Conservation (phyloP, 1,140 invertebrate genomes). For the Episyrphus balteatus region DNA sequence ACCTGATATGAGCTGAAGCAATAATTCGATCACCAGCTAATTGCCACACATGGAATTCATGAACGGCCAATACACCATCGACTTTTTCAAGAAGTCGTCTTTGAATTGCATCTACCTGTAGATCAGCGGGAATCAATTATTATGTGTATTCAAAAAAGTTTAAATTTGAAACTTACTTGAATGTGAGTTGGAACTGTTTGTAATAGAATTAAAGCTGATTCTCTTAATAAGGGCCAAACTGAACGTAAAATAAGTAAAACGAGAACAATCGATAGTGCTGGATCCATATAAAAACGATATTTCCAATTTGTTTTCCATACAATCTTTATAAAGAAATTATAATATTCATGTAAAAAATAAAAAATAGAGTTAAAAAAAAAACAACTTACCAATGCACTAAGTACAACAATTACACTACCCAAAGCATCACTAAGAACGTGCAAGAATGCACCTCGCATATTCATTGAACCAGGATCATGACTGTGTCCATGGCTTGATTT, state of each 20-base stretch:
- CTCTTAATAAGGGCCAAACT: slow-evolving; percentile 76
- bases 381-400: slow-evolving; percentile 63
- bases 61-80: slow-evolving; percentile 81
- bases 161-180: slow-evolving; percentile 43
- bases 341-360: neutral
- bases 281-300: slow-evolving; percentile 83
- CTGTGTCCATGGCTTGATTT: slow-evolving; percentile 42
- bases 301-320: slow-evolving; percentile 81
- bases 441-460: slow-evolving; percentile 95
- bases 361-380: neutral
- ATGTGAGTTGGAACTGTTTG: slow-evolving; percentile 91
- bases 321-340: slow-evolving; percentile 32
- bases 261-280: slow-evolving; percentile 74
- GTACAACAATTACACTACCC: slow-evolving; percentile 92
- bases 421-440: slow-evolving; percentile 95
- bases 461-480: slow-evolving; percentile 73
- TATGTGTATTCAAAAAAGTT: neutral
- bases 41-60: slow-evolving; percentile 93
- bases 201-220: slow-evolving; percentile 78
- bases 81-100: slow-evolving; percentile 71
- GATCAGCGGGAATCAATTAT: slow-evolving; percentile 1
- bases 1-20: slow-evolving; percentile 84
- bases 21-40: slow-evolving; percentile 85
- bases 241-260: slow-evolving; percentile 70
- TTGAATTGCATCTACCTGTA: slow-evolving; percentile 72